A percentile compares a stretch with the other conserved stretches of the same genome.
Conservation (phyloP, 2,113 vertebrate genomes). For the Asarcornis scutulata region DNA sequence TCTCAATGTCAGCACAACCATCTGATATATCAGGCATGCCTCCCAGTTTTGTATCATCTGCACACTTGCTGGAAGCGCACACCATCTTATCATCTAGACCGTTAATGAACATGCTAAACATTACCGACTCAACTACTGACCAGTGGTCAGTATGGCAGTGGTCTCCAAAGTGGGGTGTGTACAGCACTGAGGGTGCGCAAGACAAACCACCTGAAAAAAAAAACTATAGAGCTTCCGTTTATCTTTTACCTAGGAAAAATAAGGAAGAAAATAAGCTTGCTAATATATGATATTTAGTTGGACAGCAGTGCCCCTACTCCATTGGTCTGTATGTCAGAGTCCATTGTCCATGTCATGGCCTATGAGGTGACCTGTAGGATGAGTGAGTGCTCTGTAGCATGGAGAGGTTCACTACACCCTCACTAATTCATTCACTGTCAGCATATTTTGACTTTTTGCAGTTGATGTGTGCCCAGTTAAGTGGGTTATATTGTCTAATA, state of each 20-base stretch:
- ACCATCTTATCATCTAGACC: background rate
- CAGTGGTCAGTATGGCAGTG: background rate
- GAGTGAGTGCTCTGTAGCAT: rapidly evolving
- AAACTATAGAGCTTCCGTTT: background rate
- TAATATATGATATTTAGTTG: background rate
- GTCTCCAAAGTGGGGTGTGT: background rate
- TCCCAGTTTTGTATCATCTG: background rate
- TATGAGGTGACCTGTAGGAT: background rate
- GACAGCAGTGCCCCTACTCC: background rate
- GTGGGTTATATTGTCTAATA: background rate
- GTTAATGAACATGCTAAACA: background rate
- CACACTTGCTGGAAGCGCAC: background rate
- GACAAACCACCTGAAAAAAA: background rate
- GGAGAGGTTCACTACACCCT: background rate
- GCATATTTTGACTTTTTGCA: background rate
- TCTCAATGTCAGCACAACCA: background rate
- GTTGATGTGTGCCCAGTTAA: background rate
- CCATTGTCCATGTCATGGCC: background rate
- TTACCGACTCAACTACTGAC: background rate
- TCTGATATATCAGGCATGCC: background rate
- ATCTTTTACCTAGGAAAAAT: background rate
- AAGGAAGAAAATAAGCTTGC: background rate
- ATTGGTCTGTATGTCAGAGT: background rate
- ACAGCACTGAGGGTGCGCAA: background rate
- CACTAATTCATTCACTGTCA: background rate